phyloP scores from a whole-genome alignment of 2,797 vertebrate genomes.

The Coracias cyanogaster region DNA sequence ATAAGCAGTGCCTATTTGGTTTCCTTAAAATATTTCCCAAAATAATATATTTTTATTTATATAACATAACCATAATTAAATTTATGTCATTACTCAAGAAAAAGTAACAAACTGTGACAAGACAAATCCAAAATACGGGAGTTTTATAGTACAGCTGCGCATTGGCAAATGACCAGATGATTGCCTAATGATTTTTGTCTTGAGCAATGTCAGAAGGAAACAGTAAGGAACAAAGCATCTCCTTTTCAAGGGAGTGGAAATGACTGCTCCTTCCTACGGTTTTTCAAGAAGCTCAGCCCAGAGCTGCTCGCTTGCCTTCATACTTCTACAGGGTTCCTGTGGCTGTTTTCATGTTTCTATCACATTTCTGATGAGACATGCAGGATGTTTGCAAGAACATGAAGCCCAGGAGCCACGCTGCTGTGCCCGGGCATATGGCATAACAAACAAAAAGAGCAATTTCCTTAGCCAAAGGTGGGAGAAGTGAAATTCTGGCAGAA shows the following conservation, averaged over 20 bases:
- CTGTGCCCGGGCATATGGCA: accelerated
- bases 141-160: background rate
- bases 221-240: background rate
- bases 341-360: background rate
- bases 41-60: background rate
- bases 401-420: background rate
- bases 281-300: background rate
- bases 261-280: background rate
- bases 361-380: background rate
- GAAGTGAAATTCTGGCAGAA: background rate
- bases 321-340: background rate
- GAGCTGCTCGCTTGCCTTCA: background rate
- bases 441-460: background rate
- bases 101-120: background rate
- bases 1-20: background rate
- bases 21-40: background rate
- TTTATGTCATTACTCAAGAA: background rate
- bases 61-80: background rate
- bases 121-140: background rate
- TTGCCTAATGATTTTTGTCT: background rate
- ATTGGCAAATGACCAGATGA: background rate
- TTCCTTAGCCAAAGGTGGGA: background rate
- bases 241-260: background rate
- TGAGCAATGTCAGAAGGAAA: background rate
- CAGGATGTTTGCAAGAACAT: background rate